Conservation (phyloP, 2,888 invertebrate species). For the Tyria jacobaeae region DNA sequence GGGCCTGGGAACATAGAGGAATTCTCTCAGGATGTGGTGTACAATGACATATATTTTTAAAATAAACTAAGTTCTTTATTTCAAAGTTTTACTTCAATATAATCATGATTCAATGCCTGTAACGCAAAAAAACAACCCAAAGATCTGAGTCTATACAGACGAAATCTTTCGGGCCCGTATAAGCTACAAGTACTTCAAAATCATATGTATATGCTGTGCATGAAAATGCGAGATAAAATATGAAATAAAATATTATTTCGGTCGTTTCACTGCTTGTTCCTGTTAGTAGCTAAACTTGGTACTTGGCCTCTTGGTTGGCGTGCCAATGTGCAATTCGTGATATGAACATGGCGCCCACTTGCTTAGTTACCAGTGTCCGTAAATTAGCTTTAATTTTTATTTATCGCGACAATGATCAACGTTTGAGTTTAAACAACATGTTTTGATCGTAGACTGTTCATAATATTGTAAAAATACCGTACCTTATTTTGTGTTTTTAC, state of each 20-base stretch:
- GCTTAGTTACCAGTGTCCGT: background rate
- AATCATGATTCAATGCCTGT: too few relatives aligned
- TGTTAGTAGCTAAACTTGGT: background rate
- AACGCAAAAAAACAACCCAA: too few relatives aligned
- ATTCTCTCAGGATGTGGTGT: too few relatives aligned
- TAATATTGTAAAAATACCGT: too few relatives aligned
- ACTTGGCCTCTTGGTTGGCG: conserved; percentile 8
- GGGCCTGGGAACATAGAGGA: too few relatives aligned
- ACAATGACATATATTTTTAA: too few relatives aligned
- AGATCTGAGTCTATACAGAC: too few relatives aligned
- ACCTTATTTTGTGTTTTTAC: too few relatives aligned
- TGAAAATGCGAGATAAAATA: background rate
- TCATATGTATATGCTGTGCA: background rate
- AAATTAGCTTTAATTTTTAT: background rate
- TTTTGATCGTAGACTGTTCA: background rate
- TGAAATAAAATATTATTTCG: background rate
- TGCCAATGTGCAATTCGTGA: conserved; percentile 7
- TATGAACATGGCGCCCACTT: conserved; percentile 9
- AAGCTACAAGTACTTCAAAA: background rate
- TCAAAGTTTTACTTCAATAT: too few relatives aligned
- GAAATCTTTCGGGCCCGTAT: too few relatives aligned
- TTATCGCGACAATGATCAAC: too few relatives aligned
- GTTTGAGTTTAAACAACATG: background rate
- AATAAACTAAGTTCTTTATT: too few relatives aligned
- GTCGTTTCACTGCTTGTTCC: background rate